Conservation (phyloP, 2,888 invertebrate genomes). For the Cantharis nigra region DNA sequence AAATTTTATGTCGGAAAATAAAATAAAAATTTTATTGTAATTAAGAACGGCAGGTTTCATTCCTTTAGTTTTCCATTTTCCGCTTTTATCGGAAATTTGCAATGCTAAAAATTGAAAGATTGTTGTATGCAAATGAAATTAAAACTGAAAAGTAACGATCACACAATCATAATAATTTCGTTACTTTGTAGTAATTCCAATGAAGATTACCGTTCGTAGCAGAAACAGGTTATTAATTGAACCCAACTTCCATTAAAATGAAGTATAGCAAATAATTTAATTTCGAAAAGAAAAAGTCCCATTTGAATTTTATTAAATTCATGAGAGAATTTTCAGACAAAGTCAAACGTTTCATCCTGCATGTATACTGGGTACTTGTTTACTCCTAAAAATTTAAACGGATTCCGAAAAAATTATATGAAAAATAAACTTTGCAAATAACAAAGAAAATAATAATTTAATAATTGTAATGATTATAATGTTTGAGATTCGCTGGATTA, state of each 20-base stretch:
- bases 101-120: background rate
- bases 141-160: background rate
- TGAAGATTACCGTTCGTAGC: background rate
- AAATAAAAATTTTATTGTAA: background rate
- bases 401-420: conserved; percentile 1
- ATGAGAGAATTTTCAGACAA: background rate
- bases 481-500: conserved; percentile 12
- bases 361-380: background rate
- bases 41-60: background rate
- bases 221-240: background rate
- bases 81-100: background rate
- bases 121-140: background rate
- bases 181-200: background rate
- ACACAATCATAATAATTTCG: background rate
- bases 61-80: background rate
- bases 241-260: background rate
- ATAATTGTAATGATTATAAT: conserved; percentile 3
- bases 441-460: background rate
- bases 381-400: conserved; percentile 1
- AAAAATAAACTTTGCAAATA: background rate
- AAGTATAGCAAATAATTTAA: background rate
- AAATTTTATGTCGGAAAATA: background rate
- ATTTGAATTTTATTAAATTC: background rate
- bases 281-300: background rate
- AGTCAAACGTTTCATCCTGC: background rate